A percentile compares a stretch with the other conserved stretches of the same genome.
Conservation (phyloP, 2,797 vertebrate genomes). For the Manis pentadactyla region DNA sequence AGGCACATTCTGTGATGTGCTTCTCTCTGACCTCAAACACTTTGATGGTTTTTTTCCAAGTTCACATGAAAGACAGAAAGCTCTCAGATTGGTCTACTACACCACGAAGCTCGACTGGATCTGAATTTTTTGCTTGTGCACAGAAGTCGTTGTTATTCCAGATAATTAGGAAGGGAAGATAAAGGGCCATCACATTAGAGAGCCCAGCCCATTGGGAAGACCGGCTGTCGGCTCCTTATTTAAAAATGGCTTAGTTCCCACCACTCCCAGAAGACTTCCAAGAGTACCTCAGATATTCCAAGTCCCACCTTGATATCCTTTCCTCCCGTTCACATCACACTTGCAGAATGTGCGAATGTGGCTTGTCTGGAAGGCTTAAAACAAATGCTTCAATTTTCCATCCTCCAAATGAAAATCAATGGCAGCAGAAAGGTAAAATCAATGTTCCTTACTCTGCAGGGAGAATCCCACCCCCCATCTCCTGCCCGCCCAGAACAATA, state of each 20-base stretch:
- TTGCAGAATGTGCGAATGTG: constrained; percentile 38
- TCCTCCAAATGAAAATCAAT: constrained; percentile 82
- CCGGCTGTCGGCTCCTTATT: neutral
- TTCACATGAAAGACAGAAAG: constrained; percentile 78
- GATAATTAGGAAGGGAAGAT: constrained; percentile 60
- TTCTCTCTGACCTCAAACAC: constrained; percentile 82
- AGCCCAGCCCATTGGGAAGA: constrained; percentile 55
- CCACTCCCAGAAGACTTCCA: constrained; percentile 60
- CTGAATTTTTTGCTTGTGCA: constrained; percentile 66
- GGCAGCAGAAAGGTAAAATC: constrained; percentile 77
- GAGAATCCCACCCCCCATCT: neutral
- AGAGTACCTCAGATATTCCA: neutral
- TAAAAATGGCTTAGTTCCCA: constrained; percentile 69
- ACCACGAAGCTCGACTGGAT: constrained; percentile 70
- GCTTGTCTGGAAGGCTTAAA: constrained; percentile 69
- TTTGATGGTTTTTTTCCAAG: constrained; percentile 80
- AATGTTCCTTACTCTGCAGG: constrained; percentile 50
- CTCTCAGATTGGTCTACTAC: constrained; percentile 79
- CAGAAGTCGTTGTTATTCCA: constrained; percentile 75
- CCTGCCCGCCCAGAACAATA: constrained; percentile 7
- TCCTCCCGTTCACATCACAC: constrained; percentile 6
- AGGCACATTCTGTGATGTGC: constrained; percentile 74
- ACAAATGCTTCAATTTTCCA: constrained; percentile 81
- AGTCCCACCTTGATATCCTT: constrained; percentile 28
- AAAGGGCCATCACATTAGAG: constrained; percentile 57